These are phyloP conservation scores for Drosophila teissieri DNA, from an alignment of 1,140 invertebrate genomes.

Conservation along the genomic window DNA sequence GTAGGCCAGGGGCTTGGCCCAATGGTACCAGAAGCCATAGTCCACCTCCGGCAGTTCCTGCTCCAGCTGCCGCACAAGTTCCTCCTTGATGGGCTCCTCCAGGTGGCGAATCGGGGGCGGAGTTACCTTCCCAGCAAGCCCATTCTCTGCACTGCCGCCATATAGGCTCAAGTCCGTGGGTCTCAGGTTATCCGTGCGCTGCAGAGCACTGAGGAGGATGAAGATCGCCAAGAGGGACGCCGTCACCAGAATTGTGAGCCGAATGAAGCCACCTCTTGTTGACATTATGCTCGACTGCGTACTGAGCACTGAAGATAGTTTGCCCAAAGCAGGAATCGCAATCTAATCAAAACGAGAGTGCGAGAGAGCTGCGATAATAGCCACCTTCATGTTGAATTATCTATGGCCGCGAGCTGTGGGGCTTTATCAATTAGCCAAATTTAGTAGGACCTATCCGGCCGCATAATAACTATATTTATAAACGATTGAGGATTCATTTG, in stretches of 20 bases:
- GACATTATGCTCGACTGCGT: slow-evolving; percentile 52
- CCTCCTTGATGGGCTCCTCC: slow-evolving; percentile 47
- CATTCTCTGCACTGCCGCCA: too few relatives aligned
- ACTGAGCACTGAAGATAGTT: slow-evolving; percentile 10
- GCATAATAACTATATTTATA: not conserved
- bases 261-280: slow-evolving; percentile 46
- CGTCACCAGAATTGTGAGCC: slow-evolving; percentile 37
- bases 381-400: slow-evolving; percentile 28
- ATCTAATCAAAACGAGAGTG: slow-evolving; percentile 38
- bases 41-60: slow-evolving; percentile 67
- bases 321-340: slow-evolving; percentile 1
- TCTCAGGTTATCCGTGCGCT: slow-evolving; percentile 14
- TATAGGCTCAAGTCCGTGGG: not conserved
- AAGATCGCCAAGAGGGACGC: slow-evolving; percentile 32
- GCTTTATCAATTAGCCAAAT: slow-evolving; percentile 22
- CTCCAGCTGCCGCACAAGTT: slow-evolving; percentile 51
- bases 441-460: slow-evolving; percentile 4
- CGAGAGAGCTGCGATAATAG: slow-evolving; percentile 8
- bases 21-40: slow-evolving; percentile 56
- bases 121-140: not conserved
- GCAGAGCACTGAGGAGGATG: slow-evolving; percentile 36
- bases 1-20: slow-evolving; percentile 43
- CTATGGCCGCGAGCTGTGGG: not conserved
- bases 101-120: slow-evolving; percentile 7
- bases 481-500: not conserved